Conservation (phyloP, 92 coral and sea anemone genomes). For the Micromussa lordhowensis region DNA sequence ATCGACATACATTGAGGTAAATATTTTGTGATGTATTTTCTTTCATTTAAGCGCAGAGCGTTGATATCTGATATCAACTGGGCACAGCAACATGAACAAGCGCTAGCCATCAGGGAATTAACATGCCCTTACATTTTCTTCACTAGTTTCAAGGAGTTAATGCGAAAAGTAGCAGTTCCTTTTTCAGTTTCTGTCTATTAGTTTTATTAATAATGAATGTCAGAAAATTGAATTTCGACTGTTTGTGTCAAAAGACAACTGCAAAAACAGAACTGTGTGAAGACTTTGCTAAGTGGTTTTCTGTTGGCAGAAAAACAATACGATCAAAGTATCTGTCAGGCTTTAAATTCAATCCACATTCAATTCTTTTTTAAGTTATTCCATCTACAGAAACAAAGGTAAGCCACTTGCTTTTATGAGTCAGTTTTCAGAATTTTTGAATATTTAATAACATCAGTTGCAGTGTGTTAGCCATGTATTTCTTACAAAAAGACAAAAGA, state of each 20-base stretch:
- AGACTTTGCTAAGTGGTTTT: neutral
- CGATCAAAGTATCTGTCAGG: neutral
- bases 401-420: neutral
- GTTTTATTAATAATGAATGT: constrained; percentile 5
- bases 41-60: neutral
- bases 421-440: neutral
- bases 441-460: neutral
- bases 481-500: neutral
- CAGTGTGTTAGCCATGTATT: neutral
- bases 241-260: neutral
- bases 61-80: neutral
- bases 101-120: neutral
- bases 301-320: neutral
- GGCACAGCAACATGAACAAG: neutral
- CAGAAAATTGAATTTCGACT: neutral
- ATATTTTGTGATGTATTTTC: constrained; percentile 1
- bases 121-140: neutral
- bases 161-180: neutral
- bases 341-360: neutral
- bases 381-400: neutral
- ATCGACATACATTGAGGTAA: constrained; percentile 1
- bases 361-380: neutral
- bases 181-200: neutral
- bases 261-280: neutral
- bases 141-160: neutral